Evolutionary conservation across 2,797 vertebrate genomes (phyloP).

Genomic region (Clarias pachynema): DNA sequence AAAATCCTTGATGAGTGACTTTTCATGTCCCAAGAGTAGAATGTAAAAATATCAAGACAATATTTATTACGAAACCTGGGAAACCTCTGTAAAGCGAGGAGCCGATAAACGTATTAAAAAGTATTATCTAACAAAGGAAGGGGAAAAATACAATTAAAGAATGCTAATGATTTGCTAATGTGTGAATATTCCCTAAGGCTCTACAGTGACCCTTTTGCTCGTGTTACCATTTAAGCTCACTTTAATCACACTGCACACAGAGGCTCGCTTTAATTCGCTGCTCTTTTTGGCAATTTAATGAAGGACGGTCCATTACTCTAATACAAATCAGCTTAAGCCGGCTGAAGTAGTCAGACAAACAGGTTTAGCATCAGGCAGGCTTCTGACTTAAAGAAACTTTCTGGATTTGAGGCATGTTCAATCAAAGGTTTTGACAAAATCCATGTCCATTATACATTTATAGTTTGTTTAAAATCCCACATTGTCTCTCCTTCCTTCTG

Average conservation of each 20-base stretch:
- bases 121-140: conserved; percentile 49
- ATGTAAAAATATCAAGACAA: neutral
- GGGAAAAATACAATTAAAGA: conserved; percentile 49
- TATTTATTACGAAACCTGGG: conserved; percentile 35
- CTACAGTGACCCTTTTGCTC: conserved; percentile 33
- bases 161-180: conserved; percentile 53
- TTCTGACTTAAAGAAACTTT: conserved; percentile 7
- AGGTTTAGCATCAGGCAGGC: neutral
- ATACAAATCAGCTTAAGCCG: conserved; percentile 51
- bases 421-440: conserved; percentile 1
- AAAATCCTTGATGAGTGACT: conserved; percentile 18
- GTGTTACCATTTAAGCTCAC: conserved; percentile 48
- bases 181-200: conserved; percentile 41
- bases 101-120: conserved; percentile 41
- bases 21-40: neutral
- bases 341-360: conserved; percentile 41
- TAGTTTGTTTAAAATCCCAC: conserved; percentile 20
- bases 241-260: conserved; percentile 47
- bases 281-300: conserved; percentile 45
- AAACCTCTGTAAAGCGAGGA: neutral
- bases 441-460: conserved; percentile 20
- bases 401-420: neutral
- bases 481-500: neutral
- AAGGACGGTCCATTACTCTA: conserved; percentile 54
- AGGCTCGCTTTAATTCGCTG: conserved; percentile 57